Base-by-base conservation (phyloP, 2,113 vertebrate genomes). In the Panthera uncia region DNA sequence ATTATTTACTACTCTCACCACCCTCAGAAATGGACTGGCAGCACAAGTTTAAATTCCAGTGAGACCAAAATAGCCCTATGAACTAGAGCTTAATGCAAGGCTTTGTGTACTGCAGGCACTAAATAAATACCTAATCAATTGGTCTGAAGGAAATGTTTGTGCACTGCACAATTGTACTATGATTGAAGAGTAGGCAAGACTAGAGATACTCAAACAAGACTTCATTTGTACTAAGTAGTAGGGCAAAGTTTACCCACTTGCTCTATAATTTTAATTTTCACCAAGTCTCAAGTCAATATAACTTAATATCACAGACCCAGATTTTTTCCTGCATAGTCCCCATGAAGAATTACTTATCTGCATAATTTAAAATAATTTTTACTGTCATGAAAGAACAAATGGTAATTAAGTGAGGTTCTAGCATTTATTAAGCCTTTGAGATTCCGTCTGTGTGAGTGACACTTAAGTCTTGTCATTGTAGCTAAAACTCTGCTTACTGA, bases 361-460 rank as follows among this genome's bases (percentile, higher is more conserved):
- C 45, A 96, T 95, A 92, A 94, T 79, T 93, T 96, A 81, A 76
- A 92, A 93, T 93, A 89, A 92, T 93, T 97, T 96, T 89, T 88
- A 94, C 83, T 96, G 41, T 92, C 55, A 69, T 36, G 15, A 96
- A 91, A 92, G 90, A 98, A 98, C 81, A 98, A 98, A 97, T 97
- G n/a, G 63, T 97, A 98, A 98, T 98, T 98, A 97, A 97, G 97
- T 80, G 84, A 98, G 92, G 31, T 98, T 80, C 83, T 98, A 36
- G 84, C 82, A 95, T 88, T 94, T 97, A 96, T 97, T 92, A 87
- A 95, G 93, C 87, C 98, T 97, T 95, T 94, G 97, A 95, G 96
- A 96, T 98, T 98, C 98, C 97, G 94, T 98, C 98, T 98, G 84
- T 27, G 9, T 84, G 97, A 98, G 45, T 97, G 96, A 92, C 94